phyloP scores from a whole-genome alignment of 2,888 invertebrate species.

The Clusia tigrina region DNA sequence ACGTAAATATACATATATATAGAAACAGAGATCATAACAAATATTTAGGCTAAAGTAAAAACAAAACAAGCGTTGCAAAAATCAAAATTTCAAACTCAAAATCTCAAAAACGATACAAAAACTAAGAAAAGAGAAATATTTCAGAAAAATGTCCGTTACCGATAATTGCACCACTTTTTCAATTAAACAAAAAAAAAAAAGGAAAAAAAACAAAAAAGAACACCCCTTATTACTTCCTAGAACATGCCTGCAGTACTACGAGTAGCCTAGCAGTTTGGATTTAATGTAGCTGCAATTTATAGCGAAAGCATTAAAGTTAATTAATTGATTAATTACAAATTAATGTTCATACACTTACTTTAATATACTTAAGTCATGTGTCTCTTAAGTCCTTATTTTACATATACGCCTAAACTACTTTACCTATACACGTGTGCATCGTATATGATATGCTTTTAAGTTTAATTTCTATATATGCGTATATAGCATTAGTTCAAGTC shows the following conservation, averaged over 20 bases:
- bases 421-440: no score
- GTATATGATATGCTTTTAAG: background rate
- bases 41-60: background rate
- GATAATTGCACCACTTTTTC: background rate
- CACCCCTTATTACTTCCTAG: background rate
- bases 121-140: background rate
- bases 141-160: background rate
- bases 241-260: background rate
- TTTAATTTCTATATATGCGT: background rate
- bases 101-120: background rate
- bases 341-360: background rate
- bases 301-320: background rate
- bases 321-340: background rate
- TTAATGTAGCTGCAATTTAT: background rate
- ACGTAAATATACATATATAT: background rate
- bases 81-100: background rate
- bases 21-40: background rate
- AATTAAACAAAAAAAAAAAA: background rate
- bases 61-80: background rate
- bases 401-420: background rate
- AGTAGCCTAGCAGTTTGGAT: background rate
- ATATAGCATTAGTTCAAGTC: background rate
- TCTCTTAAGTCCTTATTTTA: slow-evolving; percentile 1
- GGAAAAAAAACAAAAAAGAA: background rate
- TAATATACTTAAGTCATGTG: background rate